phyloP scores from a whole-genome alignment of 2,888 invertebrate species.

The Acleris holmiana region DNA sequence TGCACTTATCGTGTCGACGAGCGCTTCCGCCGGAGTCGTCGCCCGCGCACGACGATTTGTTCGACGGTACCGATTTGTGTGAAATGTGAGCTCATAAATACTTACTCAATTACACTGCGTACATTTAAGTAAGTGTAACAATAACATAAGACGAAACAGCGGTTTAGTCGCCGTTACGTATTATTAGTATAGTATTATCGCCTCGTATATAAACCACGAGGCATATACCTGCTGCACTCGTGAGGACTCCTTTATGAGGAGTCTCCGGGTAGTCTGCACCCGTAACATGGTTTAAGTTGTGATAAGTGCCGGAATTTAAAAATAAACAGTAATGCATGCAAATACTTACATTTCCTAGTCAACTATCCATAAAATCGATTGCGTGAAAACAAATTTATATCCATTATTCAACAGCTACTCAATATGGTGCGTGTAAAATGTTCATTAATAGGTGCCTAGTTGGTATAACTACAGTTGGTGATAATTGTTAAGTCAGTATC shows the following conservation, averaged over 20 bases:
- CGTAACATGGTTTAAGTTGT: too few species aligned
- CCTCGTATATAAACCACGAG: too few species aligned
- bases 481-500: too few species aligned
- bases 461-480: too few species aligned
- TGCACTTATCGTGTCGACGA: constrained; percentile 83
- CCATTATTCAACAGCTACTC: constrained; percentile 53
- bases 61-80: constrained; percentile 45
- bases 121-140: too few species aligned
- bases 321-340: constrained; percentile 23
- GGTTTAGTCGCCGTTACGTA: too few species aligned
- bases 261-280: too few species aligned
- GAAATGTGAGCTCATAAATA: constrained; percentile 27
- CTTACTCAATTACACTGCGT: constrained; percentile 1
- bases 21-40: constrained; percentile 71
- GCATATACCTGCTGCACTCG: too few species aligned
- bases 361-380: constrained; percentile 48
- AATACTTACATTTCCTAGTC: constrained; percentile 51
- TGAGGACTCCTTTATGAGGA: too few species aligned
- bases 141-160: too few species aligned
- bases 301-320: too few species aligned
- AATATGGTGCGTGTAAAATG: constrained; percentile 51
- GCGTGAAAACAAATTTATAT: constrained; percentile 60
- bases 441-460: constrained; percentile 42
- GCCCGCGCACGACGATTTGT: constrained; percentile 58
- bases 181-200: too few species aligned